Base-by-base conservation (phyloP, 1,140 invertebrate species). In the Ostrea edulis region DNA sequence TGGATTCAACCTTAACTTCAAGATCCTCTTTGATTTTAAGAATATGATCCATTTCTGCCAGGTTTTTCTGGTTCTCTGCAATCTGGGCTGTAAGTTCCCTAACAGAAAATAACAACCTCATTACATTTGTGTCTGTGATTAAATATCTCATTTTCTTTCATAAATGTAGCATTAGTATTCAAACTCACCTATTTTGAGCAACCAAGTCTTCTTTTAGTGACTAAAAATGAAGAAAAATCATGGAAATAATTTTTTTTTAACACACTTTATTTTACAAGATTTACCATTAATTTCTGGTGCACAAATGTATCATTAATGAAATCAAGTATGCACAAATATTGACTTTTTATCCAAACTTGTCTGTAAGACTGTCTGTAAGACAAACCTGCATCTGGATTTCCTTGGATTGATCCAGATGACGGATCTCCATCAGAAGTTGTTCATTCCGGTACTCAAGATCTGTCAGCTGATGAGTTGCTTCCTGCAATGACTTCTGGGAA, bases 401-500 rank as follows among this genome's bases (percentile, higher is more conserved):
- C 82, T 88, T 88, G 35, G 51, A 68, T 44, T 86, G 65, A 17
- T 89, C 84, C 8, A 86, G 77, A n/a, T 58, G 82, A 25, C 89
- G 82, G 0, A 90, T 81, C 17, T 92, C 86, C 29, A 87, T 90
- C 65, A 90, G 29, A 29, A 91, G 53, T 11, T 92, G 85, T 29
- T 92, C 86, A 84, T 96, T 83, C 44, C 97, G 96, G 87, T 97
- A 96, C 91, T 97, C 97, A 85, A 97, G 95, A 7, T 97, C 95
- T 89, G 97, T 96, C 90, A 98, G 96, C 0, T 97, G 83, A 29
- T 87, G 71, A 20, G 89, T 88, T 8, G 90, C 62, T 5, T 88
- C 87, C 44, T 88, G 85, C 55, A 88, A 52, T 53, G 88, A 84
- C 82, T 90, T 87, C 51, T 86, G 82, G 83, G 62, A 87, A 44